phyloP scores from a whole-genome alignment of 2,797 vertebrate genomes.

The Acipenser oxyrinchus region DNA sequence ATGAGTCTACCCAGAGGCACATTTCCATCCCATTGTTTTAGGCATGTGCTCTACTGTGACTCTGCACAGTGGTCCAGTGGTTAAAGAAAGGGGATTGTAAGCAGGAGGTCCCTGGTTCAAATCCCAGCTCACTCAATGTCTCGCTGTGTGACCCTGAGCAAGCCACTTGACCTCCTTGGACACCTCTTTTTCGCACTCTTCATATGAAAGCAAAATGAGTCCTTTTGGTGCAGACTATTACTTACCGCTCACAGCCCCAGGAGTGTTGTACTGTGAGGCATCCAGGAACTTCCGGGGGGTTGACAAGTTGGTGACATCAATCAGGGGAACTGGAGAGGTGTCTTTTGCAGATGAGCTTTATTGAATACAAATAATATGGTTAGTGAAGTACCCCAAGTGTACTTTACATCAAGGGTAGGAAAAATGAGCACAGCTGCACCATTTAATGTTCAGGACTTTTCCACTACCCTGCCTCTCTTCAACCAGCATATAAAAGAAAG shows the following conservation, averaged over 20 bases:
- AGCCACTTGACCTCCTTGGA: too few relatives aligned
- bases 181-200: neutral
- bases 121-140: too few relatives aligned
- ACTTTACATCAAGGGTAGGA: too few relatives aligned
- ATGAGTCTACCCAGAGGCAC: neutral
- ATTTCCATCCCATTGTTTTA: slow-evolving; percentile 1
- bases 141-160: too few relatives aligned
- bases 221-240: neutral
- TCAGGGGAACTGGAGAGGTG: slow-evolving; percentile 57
- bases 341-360: slow-evolving; percentile 74
- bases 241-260: slow-evolving; percentile 71
- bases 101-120: too few relatives aligned
- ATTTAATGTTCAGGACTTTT: too few relatives aligned
- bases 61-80: neutral
- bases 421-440: too few relatives aligned
- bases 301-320: slow-evolving; percentile 81
- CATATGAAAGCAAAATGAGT: neutral
- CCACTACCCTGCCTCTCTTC: too few relatives aligned
- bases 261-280: slow-evolving; percentile 72
- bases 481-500: too few relatives aligned
- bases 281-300: slow-evolving; percentile 86
- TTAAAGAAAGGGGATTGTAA: too few relatives aligned
- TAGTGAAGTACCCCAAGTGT: too few relatives aligned
- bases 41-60: neutral
- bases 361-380: neutral